Conservation (phyloP, 2,888 invertebrate species). For the Microchrysa polita region DNA sequence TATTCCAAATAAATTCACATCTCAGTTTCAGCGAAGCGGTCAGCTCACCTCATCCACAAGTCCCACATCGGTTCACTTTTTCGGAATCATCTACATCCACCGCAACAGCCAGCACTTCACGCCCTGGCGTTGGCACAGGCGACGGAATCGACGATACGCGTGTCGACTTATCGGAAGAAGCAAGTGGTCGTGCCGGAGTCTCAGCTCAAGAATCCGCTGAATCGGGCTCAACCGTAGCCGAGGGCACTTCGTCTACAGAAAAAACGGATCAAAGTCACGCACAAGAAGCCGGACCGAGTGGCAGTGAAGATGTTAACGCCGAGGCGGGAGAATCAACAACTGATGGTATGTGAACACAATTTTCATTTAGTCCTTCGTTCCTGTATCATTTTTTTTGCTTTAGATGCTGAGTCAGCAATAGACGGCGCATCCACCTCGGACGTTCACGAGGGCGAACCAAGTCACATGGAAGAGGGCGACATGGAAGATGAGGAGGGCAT, state of each 20-base stretch:
- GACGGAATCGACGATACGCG: conserved; percentile 80
- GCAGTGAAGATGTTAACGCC: conserved; percentile 50
- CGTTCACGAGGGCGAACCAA: conserved; percentile 61
- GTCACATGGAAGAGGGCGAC: conserved; percentile 57
- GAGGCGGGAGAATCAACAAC: conserved; percentile 49
- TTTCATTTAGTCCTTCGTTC: background rate
- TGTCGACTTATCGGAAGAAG: conserved; percentile 71
- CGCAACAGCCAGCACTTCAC: conserved; percentile 58
- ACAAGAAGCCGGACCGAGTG: conserved; percentile 56
- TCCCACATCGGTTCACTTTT: conserved; percentile 74
- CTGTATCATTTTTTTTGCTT: background rate
- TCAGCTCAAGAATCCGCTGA: conserved; percentile 73
- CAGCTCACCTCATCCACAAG: conserved; percentile 87
- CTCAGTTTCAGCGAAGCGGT: conserved; percentile 85
- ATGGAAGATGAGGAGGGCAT: conserved; percentile 60
- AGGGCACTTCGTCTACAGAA: conserved; percentile 57
- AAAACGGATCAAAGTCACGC: conserved; percentile 57
- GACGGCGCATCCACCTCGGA: conserved; percentile 66
- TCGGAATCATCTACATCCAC: conserved; percentile 65
- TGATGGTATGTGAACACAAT: conserved; percentile 13
- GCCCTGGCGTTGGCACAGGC: conserved; percentile 53
- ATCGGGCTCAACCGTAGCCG: conserved; percentile 53
- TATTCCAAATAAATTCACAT: conserved; percentile 14
- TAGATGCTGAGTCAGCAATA: conserved; percentile 57
- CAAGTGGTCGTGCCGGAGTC: conserved; percentile 71